Conservation (phyloP, 2,797 vertebrate genomes). For the Hoplostethus atlanticus region DNA sequence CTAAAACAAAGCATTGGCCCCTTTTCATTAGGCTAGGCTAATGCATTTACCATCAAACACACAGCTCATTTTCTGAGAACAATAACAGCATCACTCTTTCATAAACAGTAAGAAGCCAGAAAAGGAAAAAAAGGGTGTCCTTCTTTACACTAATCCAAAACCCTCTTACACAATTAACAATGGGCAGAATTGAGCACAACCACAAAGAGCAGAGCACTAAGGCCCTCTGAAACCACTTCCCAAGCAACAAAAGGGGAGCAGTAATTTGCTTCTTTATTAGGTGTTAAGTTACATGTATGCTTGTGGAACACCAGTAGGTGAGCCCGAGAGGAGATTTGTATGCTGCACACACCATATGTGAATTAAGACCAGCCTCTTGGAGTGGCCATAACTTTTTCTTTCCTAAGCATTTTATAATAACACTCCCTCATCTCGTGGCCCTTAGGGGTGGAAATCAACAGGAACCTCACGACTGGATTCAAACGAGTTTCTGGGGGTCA, state of each 20-base stretch:
- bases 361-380: not conserved
- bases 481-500: not conserved
- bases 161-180: slow-evolving; percentile 37
- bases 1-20: not conserved
- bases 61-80: not conserved
- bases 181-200: slow-evolving; percentile 21
- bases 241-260: slow-evolving; percentile 34
- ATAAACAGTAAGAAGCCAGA: not conserved
- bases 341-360: not conserved
- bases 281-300: slow-evolving; percentile 29
- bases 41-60: not conserved
- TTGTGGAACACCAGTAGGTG: slow-evolving; percentile 34
- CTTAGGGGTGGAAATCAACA: not conserved
- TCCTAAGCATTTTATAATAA: not conserved
- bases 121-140: not conserved
- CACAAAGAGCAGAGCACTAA: slow-evolving; percentile 14
- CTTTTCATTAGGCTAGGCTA: not conserved
- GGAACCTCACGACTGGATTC: not conserved
- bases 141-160: slow-evolving; percentile 5
- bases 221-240: slow-evolving; percentile 38
- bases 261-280: slow-evolving; percentile 45
- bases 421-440: not conserved
- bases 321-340: not conserved
- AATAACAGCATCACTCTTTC: not conserved
- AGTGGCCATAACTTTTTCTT: slow-evolving; percentile 3